A percentile compares a stretch with the other conserved stretches of the same genome.
phyloP scores from a whole-genome alignment of 2,113 vertebrate species.

The Phyllostomus hastatus region DNA sequence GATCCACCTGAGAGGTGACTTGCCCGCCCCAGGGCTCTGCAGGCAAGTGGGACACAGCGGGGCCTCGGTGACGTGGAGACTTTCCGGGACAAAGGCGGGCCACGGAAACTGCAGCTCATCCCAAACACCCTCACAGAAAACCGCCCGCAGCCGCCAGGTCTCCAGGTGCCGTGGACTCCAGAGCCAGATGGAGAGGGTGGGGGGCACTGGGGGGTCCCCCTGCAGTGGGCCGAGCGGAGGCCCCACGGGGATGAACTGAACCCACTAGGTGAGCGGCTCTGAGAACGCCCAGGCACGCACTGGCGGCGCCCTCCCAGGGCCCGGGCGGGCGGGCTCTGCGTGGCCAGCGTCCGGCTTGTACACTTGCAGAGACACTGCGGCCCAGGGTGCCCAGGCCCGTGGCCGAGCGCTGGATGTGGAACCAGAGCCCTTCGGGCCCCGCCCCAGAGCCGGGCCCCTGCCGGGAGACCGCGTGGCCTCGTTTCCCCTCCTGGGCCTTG shows the following conservation, averaged over 20 bases:
- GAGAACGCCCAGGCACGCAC: neutral
- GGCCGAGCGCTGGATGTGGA: no score
- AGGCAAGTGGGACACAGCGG: neutral
- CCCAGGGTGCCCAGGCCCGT: neutral
- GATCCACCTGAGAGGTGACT: constrained; percentile 57
- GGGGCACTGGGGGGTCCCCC: neutral
- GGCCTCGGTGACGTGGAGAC: constrained; percentile 30
- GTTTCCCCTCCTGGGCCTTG: no score
- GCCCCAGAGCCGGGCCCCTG: neutral
- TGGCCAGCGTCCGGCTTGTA: neutral
- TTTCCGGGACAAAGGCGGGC: neutral
- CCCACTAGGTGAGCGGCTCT: neutral
- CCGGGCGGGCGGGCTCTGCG: neutral
- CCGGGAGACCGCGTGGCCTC: no score
- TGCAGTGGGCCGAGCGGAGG: neutral
- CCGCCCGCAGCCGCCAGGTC: neutral
- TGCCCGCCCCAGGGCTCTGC: constrained; percentile 48
- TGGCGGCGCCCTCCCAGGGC: neutral
- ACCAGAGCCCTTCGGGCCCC: no score
- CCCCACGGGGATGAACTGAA: neutral
- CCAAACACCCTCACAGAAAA: neutral
- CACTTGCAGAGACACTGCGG: neutral
- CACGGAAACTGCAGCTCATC: neutral
- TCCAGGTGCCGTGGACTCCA: fast-evolving
- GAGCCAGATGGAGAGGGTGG: neutral